Conservation (phyloP, 2,113 vertebrate genomes). For the Chloropsis hardwickii region DNA sequence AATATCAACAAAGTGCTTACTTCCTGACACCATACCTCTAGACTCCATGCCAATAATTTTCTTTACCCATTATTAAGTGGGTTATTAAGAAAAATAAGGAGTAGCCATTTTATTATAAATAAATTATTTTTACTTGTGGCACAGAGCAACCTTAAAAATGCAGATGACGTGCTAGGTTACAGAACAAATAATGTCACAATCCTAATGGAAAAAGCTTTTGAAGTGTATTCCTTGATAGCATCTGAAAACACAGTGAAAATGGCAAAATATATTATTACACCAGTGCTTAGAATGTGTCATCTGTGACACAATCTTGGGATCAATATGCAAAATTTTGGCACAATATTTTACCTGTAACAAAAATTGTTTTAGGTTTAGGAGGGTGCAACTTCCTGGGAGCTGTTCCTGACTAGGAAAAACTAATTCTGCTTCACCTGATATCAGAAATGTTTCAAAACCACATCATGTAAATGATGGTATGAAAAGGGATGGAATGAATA, state of each 20-base stretch:
- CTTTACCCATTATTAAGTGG: background rate
- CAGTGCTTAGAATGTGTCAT: background rate
- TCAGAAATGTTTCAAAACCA: background rate
- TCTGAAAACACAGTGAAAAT: background rate
- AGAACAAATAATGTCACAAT: background rate
- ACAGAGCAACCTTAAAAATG: background rate
- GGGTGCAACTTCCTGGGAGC: rapidly evolving
- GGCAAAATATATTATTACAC: background rate
- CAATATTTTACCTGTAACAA: background rate
- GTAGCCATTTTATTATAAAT: background rate
- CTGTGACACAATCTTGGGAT: background rate
- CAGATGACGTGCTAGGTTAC: background rate
- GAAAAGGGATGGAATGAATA: background rate
- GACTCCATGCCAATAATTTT: background rate
- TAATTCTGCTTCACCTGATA: background rate
- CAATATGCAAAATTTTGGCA: background rate
- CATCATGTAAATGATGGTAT: background rate
- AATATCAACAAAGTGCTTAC: background rate
- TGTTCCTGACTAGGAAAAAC: background rate
- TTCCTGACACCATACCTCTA: background rate
- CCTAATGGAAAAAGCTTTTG: background rate
- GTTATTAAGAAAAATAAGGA: background rate
- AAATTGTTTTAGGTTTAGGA: background rate
- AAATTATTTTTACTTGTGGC: background rate
- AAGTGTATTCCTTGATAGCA: background rate